Base-by-base conservation (phyloP, 2,797 vertebrate species). In the Parauchenoglanis punctatus region DNA sequence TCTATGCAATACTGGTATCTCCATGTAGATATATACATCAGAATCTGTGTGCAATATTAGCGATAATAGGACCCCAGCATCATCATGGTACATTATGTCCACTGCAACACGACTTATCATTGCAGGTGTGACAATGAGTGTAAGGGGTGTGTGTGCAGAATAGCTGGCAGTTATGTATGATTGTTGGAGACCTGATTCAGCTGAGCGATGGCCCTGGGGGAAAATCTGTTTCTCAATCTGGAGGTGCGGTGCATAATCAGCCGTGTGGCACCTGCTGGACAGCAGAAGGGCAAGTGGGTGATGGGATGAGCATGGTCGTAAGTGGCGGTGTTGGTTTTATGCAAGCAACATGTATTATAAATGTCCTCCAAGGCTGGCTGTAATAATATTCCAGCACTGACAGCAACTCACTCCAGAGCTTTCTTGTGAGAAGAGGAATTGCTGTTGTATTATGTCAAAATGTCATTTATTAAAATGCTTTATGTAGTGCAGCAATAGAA, bases 201-300 rank as follows among this genome's bases (percentile, higher is more conserved):
- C 72, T 59, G 56, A 76, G 46, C 0, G 73, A 65, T 85, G 72
- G 73, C 72, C 73, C 72, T 52, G 84, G 72, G 84, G 59, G 31
- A 85, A 76, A 85, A 85, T 76, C 81, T 81, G 81, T 84, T 61
- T 35, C 63, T 65, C 83, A 83, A 67, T 65, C 75, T 85, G 61
- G 44, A 65, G 84, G 44, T 77, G 56, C 59, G n/a, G 81, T 77
- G 56, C 59, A 85, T 31, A 77, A 77, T 77, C 59, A 85, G 72
- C 72, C 35, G 5, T 65, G 73, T 70, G 73, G 84, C 73, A 77
- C 73, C 73, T 85, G 72, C 72, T 63, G 59, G 59, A 77, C 59
- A 63, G 84, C 59, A 63, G 59, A 65, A 65, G 73, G 56, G 84
- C 73, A 77, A 85, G 65, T 76, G 25, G 84, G 73, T 35, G 84